A percentile compares a stretch with the other conserved stretches of the same genome.
phyloP scores from a whole-genome alignment of 2,797 vertebrate genomes.

The Pteropus rufus region DNA sequence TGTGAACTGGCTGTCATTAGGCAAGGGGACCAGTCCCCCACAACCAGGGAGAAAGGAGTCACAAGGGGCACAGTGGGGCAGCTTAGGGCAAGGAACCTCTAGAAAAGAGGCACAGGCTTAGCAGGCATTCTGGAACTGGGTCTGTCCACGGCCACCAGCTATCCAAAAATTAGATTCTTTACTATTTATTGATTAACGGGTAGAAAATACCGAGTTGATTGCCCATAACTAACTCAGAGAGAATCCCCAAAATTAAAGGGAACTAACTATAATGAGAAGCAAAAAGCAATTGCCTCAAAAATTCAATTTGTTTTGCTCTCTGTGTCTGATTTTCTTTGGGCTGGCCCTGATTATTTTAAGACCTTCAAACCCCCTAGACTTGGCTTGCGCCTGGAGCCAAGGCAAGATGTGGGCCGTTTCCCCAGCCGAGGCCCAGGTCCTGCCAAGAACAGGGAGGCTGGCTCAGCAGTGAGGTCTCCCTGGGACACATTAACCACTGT shows the following conservation, averaged over 20 bases:
- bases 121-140: background rate
- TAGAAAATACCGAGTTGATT: slow-evolving; percentile 39
- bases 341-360: background rate
- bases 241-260: slow-evolving; percentile 38
- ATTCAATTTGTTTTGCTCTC: slow-evolving; percentile 51
- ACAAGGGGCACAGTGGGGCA: accelerated
- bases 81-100: background rate
- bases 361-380: background rate
- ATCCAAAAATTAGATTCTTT: background rate
- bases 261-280: background rate
- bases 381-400: background rate
- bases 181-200: slow-evolving; percentile 22
- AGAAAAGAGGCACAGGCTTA: background rate
- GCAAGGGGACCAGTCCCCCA: background rate
- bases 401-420: background rate
- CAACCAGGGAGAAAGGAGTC: background rate
- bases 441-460: background rate
- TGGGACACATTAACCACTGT: slow-evolving; percentile 17
- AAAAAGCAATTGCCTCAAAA: slow-evolving; percentile 56
- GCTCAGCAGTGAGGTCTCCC: slow-evolving; percentile 23
- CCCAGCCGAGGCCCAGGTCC: background rate
- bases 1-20: background rate
- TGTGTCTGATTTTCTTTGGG: slow-evolving; percentile 35
- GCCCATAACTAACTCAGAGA: slow-evolving; percentile 41
- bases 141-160: background rate